Conservation (phyloP, 2,113 vertebrate species). For the Nothocercus julius region DNA sequence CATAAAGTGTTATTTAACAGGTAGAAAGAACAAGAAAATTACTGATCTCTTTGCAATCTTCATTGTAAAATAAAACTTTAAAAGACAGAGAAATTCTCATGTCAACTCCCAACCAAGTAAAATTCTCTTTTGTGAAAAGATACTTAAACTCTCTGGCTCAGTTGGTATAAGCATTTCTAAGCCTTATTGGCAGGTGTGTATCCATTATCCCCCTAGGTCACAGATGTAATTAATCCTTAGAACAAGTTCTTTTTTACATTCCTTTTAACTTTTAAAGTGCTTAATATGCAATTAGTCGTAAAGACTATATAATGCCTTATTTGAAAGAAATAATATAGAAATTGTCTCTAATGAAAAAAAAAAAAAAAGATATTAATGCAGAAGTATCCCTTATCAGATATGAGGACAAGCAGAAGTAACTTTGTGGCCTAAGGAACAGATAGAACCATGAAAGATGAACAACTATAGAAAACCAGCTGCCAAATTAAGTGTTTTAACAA, state of each 20-base stretch:
- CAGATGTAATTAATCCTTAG: conserved; percentile 35
- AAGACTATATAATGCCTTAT: not conserved
- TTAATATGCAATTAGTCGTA: not conserved
- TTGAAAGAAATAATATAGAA: conserved; percentile 22
- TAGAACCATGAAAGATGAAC: not conserved
- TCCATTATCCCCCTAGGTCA: conserved; percentile 5
- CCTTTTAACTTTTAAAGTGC: conserved; percentile 1
- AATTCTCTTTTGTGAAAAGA: not conserved
- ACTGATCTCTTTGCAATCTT: not conserved
- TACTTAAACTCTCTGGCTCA: not conserved
- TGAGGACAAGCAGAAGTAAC: not conserved
- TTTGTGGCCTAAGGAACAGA: not conserved
- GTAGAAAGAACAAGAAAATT: conserved; percentile 15
- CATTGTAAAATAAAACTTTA: conserved; percentile 7
- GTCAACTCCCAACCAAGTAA: not conserved
- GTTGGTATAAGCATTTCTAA: conserved; percentile 23
- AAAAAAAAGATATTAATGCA: not conserved
- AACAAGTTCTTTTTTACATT: not conserved
- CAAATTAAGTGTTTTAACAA: not conserved
- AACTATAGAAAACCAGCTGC: not conserved
- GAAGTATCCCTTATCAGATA: not conserved
- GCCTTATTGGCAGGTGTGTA: conserved; percentile 40
- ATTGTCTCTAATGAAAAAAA: not conserved
- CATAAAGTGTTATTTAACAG: not conserved
- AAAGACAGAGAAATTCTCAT: not conserved